Evolutionary conservation across 2,113 vertebrate species (phyloP).

Genomic region (Mastomys natalensis): DNA sequence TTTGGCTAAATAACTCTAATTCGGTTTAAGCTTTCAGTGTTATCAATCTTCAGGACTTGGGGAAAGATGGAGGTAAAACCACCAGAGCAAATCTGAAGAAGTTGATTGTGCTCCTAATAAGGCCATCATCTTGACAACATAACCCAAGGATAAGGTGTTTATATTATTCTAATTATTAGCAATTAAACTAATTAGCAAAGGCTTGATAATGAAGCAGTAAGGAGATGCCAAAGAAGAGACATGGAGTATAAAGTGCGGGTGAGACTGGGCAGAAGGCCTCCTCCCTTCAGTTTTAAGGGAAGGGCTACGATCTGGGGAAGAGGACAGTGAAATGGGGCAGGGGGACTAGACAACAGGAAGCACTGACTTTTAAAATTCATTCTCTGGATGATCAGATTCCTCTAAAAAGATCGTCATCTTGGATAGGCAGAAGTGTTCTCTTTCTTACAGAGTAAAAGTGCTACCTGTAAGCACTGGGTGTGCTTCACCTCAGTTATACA

Average conservation of each 20-base stretch:
- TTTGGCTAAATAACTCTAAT: not conserved
- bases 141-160: not conserved
- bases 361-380: not conserved
- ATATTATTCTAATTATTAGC: conserved; percentile 6
- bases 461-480: not conserved
- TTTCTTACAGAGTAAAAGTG: not conserved
- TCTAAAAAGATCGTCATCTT: not conserved
- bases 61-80: conserved; percentile 11
- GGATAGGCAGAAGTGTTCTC: not conserved
- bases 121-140: not conserved
- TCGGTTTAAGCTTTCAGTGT: not conserved
- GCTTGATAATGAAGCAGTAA: conserved; percentile 12
- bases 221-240: not conserved
- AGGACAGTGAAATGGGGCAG: not conserved
- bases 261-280: not conserved
- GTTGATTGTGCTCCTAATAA: not conserved
- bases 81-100: not conserved
- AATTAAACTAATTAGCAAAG: conserved; percentile 53
- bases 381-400: not conserved
- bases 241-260: not conserved
- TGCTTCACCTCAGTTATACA: not conserved
- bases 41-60: not conserved
- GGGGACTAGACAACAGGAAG: not conserved
- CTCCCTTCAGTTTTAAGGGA: not conserved
- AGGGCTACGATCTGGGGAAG: not conserved